Percentiles rank a stretch among this genome's conserved stretches.
phyloP scores from a whole-genome alignment of 2,888 invertebrate species.

The Leptinotarsa peninsularis region DNA sequence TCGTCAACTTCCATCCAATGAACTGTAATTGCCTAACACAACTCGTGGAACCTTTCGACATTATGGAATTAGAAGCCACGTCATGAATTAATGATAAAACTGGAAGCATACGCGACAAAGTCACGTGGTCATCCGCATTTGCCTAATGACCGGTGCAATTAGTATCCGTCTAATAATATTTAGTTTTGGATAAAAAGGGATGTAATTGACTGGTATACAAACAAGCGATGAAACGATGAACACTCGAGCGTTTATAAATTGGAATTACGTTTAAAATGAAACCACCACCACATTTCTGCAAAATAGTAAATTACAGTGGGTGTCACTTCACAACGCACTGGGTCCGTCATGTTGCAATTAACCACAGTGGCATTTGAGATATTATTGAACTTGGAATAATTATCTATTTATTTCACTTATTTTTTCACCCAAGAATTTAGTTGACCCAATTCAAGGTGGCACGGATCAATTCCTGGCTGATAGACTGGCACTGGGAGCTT shows the following conservation, averaged over 20 bases:
- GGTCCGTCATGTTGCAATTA: too few species aligned
- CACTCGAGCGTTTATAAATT: neutral
- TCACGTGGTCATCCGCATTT: conserved; percentile 37
- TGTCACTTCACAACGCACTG: too few species aligned
- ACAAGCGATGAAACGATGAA: conserved; percentile 1
- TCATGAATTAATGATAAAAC: conserved; percentile 46
- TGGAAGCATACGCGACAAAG: conserved; percentile 40
- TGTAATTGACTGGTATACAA: neutral
- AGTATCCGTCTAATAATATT: conserved; percentile 32
- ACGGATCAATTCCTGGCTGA: too few species aligned
- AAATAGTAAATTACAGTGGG: too few species aligned
- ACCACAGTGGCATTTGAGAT: too few species aligned
- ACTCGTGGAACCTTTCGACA: conserved; percentile 43
- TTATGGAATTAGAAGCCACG: conserved; percentile 42
- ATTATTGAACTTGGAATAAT: too few species aligned
- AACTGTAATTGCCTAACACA: conserved; percentile 44
- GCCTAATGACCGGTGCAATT: conserved; percentile 45
- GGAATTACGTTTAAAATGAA: neutral
- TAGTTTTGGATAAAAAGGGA: neutral
- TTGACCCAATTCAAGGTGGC: too few species aligned
- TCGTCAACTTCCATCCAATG: conserved; percentile 43
- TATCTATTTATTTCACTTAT: too few species aligned
- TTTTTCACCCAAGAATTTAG: too few species aligned
- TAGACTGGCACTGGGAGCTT: too few species aligned
- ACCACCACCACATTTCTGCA: too few species aligned